These are phyloP conservation scores for Holcopasites calliopsidis DNA, from an alignment of 1,140 invertebrate genomes.

Conservation along the genomic window DNA sequence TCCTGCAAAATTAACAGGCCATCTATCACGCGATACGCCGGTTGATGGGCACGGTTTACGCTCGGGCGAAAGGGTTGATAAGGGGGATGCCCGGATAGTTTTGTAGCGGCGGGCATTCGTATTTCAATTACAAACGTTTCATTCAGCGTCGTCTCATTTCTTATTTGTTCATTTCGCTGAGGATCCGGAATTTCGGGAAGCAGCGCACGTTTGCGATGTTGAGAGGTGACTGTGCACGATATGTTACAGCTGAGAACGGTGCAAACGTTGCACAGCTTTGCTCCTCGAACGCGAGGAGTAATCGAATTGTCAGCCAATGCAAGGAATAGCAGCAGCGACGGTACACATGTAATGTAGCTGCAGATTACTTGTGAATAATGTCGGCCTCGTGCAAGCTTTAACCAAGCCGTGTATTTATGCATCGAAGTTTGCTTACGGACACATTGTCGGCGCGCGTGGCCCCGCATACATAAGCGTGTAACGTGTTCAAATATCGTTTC, in stretches of 20 bases:
- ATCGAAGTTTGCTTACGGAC: not conserved
- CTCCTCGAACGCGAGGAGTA: no score
- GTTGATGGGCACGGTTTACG: not conserved
- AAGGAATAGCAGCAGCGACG: slow-evolving; percentile 38
- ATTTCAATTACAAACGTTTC: no score
- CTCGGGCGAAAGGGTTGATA: not conserved
- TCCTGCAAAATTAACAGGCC: slow-evolving; percentile 18
- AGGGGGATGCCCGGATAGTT: not conserved
- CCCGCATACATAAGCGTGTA: not conserved
- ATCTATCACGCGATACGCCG: not conserved
- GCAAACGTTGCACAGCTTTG: no score
- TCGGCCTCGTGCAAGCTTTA: not conserved
- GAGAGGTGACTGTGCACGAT: no score
- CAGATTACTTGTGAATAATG: slow-evolving; percentile 39
- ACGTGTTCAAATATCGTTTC: not conserved
- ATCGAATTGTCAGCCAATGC: slow-evolving; percentile 24
- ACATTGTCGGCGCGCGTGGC: not conserved
- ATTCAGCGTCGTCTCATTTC: no score
- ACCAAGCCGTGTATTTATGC: slow-evolving; percentile 39
- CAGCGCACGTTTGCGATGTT: no score
- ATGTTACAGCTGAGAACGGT: no score
- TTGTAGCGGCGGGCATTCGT: no score
- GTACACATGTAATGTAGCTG: slow-evolving; percentile 47
- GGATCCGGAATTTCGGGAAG: no score
- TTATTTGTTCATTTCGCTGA: no score